Evolutionary conservation across 53 echinoderm and acorn worm species (phyloP), one percentile per base, ranked within the genome.

Genomic region (Echinarachnius parma): DNA sequence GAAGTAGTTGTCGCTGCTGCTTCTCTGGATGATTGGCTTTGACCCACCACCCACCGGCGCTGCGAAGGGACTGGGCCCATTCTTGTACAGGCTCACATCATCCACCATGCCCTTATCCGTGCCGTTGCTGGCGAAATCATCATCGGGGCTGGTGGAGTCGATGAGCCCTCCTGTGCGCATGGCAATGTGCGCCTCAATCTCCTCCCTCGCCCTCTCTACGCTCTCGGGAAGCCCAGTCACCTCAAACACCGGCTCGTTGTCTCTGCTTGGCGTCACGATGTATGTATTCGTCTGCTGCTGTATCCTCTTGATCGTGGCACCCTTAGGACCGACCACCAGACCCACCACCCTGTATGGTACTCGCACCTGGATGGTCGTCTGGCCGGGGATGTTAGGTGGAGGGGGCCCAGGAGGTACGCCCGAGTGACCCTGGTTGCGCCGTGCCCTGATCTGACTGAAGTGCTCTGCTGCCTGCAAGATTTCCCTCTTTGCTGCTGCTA

Each of bases 271-370:
- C 10, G 95, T 94, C 54, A 94, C 90, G 67, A 94, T 94, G 60
- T 94, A 94, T 3, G 95, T 94, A 61, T 90, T 90, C 14, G 95
- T 94, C 65, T 84, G 87, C 81, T 94, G 95, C 79, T 94, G 95
- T 75, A 94, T 94, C 36, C 95, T 80, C 82, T 94, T 94, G 55
- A 94, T 90, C 16, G 95, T 94, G 30, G 95, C 90, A 2, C 95
- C 95, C 46, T 94, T 94, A 4, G 95, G 95, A 34, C 95, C 95
- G 19, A 94, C 95, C 1, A 94, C 95, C 64, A 94, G 81, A 27
- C 95, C 95, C 14, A 94, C 95, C 14, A 94, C 95, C 24, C 95
- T 76, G 75, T 94, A 94, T 1, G 95, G 95, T 39, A 94, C 95
- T 48, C 90, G 86, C 39, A 94, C 95, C 70, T 94, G 95, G 20